These are phyloP conservation scores for Tyrannus savana DNA, from an alignment of 2,113 vertebrate species.

Conservation along the genomic window DNA sequence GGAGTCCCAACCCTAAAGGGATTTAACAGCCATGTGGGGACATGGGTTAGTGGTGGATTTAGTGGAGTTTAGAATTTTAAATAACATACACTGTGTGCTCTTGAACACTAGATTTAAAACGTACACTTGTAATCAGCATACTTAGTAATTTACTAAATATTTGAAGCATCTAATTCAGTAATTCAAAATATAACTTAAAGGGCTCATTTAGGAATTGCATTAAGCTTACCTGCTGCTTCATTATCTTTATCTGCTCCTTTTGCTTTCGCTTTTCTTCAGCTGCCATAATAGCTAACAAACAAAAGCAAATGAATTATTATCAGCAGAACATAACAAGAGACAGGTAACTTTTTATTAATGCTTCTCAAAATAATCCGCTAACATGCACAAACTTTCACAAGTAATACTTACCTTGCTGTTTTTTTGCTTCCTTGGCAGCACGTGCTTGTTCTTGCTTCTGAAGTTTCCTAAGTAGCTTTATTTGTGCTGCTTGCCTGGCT, in stretches of 20 bases:
- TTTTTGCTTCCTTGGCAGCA: constrained; percentile 93
- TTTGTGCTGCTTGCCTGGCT: constrained; percentile 93
- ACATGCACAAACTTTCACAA: background rate
- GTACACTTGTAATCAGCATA: background rate
- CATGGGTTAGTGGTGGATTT: background rate
- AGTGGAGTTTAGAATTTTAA: background rate
- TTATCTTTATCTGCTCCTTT: constrained; percentile 94
- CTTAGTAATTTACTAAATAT: background rate
- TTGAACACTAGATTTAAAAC: background rate
- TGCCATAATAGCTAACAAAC: constrained; percentile 86
- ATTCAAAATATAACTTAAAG: background rate
- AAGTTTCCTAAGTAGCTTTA: constrained; percentile 93
- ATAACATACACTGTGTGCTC: background rate
- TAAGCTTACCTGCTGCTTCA: constrained; percentile 91
- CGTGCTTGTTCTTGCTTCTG: constrained; percentile 92
- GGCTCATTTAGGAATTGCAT: background rate
- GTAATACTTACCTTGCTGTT: constrained; percentile 83
- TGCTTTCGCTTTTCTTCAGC: constrained; percentile 93
- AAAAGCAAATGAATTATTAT: constrained; percentile 33
- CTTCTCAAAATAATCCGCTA: background rate
- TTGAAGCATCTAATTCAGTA: background rate
- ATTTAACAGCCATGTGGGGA: background rate
- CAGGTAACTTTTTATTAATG: background rate
- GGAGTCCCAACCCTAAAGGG: background rate
- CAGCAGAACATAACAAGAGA: background rate